phyloP scores from a whole-genome alignment of 1,140 invertebrate genomes.

The Penaeus japonicus region DNA sequence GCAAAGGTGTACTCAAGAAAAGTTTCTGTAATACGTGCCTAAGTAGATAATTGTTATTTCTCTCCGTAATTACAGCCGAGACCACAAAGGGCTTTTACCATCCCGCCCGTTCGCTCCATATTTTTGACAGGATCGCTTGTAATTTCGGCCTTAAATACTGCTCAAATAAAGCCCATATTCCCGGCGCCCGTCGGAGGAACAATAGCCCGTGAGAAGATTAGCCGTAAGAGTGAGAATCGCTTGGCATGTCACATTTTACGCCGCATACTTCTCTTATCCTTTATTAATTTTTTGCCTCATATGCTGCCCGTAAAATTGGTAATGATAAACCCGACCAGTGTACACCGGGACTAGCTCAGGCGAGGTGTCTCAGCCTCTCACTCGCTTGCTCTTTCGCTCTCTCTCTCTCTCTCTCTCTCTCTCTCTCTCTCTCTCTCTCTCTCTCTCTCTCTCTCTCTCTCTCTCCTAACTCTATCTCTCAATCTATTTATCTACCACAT shows the following conservation, averaged over 20 bases:
- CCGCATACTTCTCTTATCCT: constrained; percentile 42
- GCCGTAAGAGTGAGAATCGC: constrained; percentile 14
- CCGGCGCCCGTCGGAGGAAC: neutral
- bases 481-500: neutral
- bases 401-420: constrained; percentile 17
- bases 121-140: neutral
- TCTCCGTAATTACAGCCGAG: constrained; percentile 18
- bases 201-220: neutral
- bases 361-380: constrained; percentile 11
- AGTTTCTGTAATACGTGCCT: constrained; percentile 44
- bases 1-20: constrained; percentile 38
- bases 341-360: constrained; percentile 24
- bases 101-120: constrained; percentile 19
- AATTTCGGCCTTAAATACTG: constrained; percentile 15
- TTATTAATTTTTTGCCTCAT: constrained; percentile 55
- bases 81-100: constrained; percentile 23
- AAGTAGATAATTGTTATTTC: constrained; percentile 45
- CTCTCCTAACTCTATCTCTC: neutral
- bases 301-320: constrained; percentile 53
- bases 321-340: constrained; percentile 41
- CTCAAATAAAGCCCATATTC: constrained; percentile 11
- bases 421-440: neutral
- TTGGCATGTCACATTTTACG: constrained; percentile 38
- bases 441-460: constrained; percentile 23
- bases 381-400: constrained; percentile 20